These are phyloP conservation scores for Mustelus asterias DNA, from an alignment of 2,113 vertebrate genomes.

Conservation along the genomic window DNA sequence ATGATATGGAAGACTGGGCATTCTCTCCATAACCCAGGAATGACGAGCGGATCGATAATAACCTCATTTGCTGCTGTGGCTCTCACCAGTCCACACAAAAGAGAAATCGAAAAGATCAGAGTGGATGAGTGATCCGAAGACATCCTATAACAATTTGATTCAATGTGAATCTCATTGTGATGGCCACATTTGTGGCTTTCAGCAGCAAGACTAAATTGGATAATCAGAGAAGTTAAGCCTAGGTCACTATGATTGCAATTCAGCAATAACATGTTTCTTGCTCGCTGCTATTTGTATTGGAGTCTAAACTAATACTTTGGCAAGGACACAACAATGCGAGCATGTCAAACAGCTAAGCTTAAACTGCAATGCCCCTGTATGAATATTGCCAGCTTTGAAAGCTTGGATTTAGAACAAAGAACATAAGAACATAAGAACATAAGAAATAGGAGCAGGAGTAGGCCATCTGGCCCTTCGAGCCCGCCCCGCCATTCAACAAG, in stretches of 20 bases:
- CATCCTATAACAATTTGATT: not conserved
- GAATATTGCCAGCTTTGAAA: not conserved
- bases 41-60: not conserved
- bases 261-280: not conserved
- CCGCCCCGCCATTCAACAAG: no score
- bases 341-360: not conserved
- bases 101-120: not conserved
- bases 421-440: no score
- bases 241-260: not conserved
- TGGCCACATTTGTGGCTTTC: not conserved
- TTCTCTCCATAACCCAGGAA: not conserved
- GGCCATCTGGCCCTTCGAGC: no score
- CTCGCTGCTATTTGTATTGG: not conserved
- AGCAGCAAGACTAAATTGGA: slow-evolving; percentile 15
- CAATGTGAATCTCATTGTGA: not conserved
- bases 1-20: not conserved
- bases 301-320: slow-evolving; percentile 7
- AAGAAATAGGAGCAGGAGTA: no score
- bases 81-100: not conserved
- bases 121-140: not conserved
- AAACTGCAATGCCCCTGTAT: not conserved
- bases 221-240: slow-evolving; percentile 10
- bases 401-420: not conserved
- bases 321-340: not conserved
- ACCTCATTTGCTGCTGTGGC: not conserved